Conservation (phyloP, 1,140 invertebrate species). For the Drosophila orosa region DNA sequence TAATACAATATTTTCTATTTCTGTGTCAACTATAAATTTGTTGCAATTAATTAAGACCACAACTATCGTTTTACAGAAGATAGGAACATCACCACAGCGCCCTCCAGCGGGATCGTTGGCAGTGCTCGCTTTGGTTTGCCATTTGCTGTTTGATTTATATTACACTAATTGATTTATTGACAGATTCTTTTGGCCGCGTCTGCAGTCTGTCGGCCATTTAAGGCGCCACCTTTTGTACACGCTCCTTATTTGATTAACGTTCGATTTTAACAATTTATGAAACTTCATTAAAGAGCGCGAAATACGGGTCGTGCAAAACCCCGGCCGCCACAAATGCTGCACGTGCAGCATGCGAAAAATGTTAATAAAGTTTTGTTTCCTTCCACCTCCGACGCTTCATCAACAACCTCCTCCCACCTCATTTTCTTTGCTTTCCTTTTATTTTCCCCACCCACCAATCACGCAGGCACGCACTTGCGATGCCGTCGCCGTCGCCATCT, state of each 20-base stretch:
- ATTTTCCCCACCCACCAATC: constrained; percentile 17
- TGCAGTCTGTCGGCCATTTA: constrained; percentile 75
- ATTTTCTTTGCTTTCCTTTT: constrained; percentile 17
- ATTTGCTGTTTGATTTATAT: constrained; percentile 65
- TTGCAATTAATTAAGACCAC: constrained; percentile 79
- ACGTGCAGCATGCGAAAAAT: constrained; percentile 81
- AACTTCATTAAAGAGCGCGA: constrained; percentile 75
- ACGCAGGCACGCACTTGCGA: constrained; percentile 30
- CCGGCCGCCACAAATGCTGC: constrained; percentile 44
- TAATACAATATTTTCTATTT: constrained; percentile 60
- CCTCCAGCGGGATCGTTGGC: constrained; percentile 41
- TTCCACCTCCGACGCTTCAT: not conserved
- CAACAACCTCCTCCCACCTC: not conserved
- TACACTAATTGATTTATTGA: constrained; percentile 80
- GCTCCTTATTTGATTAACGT: constrained; percentile 81
- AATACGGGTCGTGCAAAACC: constrained; percentile 38
- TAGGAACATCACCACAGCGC: constrained; percentile 63
- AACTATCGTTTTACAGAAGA: constrained; percentile 56
- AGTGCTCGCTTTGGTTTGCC: constrained; percentile 14
- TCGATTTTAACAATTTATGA: constrained; percentile 81
- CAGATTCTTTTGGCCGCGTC: constrained; percentile 72
- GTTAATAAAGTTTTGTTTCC: constrained; percentile 75
- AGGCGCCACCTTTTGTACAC: constrained; percentile 61
- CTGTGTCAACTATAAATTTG: constrained; percentile 69
- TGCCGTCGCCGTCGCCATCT: constrained; percentile 58